Conservation (phyloP, 2,797 vertebrate genomes). For the Malurus splendens region DNA sequence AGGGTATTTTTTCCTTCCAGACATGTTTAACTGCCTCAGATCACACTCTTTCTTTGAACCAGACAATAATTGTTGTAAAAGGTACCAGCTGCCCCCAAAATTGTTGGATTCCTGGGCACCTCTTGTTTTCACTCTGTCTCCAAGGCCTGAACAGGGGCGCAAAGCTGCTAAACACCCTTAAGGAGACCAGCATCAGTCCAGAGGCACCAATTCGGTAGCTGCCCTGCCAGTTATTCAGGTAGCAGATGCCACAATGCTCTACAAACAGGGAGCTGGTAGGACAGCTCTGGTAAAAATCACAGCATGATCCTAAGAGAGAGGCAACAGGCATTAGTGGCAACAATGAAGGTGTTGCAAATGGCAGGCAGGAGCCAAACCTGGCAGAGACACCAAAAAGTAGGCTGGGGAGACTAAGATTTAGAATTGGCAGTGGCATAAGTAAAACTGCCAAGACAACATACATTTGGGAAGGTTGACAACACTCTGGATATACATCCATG, state of each 20-base stretch:
- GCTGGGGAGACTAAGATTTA: not conserved
- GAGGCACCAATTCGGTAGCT: not conserved
- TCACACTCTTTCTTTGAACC: not conserved
- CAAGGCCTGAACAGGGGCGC: not conserved
- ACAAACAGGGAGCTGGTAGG: not conserved
- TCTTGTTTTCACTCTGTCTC: not conserved
- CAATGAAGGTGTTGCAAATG: not conserved
- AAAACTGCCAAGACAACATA: not conserved
- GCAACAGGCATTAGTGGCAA: not conserved
- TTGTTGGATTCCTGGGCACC: not conserved
- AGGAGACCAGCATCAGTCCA: fast-evolving
- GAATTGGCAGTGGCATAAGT: not conserved
- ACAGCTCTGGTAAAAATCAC: not conserved
- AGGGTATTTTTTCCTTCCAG: not conserved
- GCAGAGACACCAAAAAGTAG: not conserved
- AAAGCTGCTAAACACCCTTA: not conserved
- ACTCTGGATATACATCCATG: not conserved
- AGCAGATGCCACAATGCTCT: not conserved
- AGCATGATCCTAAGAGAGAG: not conserved
- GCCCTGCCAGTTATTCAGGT: not conserved
- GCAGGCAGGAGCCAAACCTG: not conserved
- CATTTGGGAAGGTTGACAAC: not conserved
- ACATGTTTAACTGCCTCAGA: not conserved
- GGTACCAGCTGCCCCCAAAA: not conserved
- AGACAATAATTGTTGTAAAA: not conserved